Base-by-base conservation (phyloP, 1,140 invertebrate genomes). In the Choristoneura fumiferana region DNA sequence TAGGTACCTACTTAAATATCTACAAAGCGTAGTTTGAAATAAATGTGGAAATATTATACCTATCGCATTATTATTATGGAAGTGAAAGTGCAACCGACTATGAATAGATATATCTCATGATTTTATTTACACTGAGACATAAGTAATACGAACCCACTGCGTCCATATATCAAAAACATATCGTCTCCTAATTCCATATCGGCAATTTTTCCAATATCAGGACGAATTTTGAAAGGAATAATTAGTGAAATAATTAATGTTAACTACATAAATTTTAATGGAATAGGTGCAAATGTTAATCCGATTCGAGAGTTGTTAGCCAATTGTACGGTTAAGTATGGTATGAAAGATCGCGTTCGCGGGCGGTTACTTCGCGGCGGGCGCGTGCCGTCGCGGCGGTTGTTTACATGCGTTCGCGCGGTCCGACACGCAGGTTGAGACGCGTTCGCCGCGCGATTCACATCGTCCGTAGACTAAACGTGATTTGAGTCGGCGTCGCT, bases 171-270 rank as follows among this genome's bases (percentile, higher is more conserved):
- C 64, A 70, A 75, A 81, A 76, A 76, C 62, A 79, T 71, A 67
- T 78, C 75, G 62, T 83, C 74, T 57, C 77, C 78, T 80, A 81
- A 81, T 74, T 84, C 76, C 78, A 83, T 85, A 55, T 73, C 68
- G 65, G 66, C 69, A 68, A 76, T 58, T 29, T 29, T 29, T 65
- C 73, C 13, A 38, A 10, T 22, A 29, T 10, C 6, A 36, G 14
- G 17, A 10, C 12, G 18, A 56, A 56, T 34, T 56, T 56, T 39
- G 54, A 29, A 56, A 39, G 18, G n/a, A 12, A 22, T 33, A 12
- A 29, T 49, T 49, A 49, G 5, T 49, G 4, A 1, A 15, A 6
- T 17, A 10, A 14, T 29, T 29, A 4, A 14, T 39, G 37, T 39
- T n/a, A 29, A 29, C 6, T 29, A 3, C 2, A 29, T 29, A 2